Base-by-base conservation (phyloP, 2,888 invertebrate genomes). In the Seira sanloemensis region DNA sequence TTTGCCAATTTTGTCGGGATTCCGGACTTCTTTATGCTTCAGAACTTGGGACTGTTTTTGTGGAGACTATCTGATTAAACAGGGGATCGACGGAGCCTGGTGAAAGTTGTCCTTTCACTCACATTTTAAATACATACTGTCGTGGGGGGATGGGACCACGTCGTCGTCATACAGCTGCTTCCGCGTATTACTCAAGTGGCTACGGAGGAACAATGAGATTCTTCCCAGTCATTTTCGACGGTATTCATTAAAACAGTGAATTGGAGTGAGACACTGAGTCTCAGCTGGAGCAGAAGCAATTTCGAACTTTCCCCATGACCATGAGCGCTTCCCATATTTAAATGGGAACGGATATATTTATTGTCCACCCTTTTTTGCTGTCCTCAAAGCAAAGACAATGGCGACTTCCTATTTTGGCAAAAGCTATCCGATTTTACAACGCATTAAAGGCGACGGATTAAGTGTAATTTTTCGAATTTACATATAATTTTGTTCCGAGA, bases 401-500 rank as follows among this genome's bases (percentile, higher is more conserved):
- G n/a, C n/a, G n/a, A n/a, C n/a, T n/a, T n/a, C n/a, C 4, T 58
- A 58, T 58, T 62, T 62, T 67, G 67, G 46, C 75, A 66, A 50
- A 74, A 54, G 27, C 24, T 50, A 24, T 72, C 27, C 21, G 24
- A 23, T 65, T 74, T 74, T 65, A 65, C 74, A 65, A 26, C 4
- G 23, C 65, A 65, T 74, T 74, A 23, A 65, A 74, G 65, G 19
- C 21, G 19, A 18, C 27, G 62, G 74, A 75, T 75, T 65, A 37
- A 37, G 75, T 24, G 12, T 66, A 65, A 75, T 75, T 74, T 74
- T 37, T n/a, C n/a, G 58, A 74, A 73, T 80, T 54, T 80, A 58
- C 72, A 80, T 74, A 9, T 68, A 16, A 72, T 72, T n/a, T 72
- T 78, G 9, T 19, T 72, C 65, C 27, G 27, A n/a, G 23, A 37